phyloP scores from a whole-genome alignment of 2,888 invertebrate genomes.

The Drosophila recens region DNA sequence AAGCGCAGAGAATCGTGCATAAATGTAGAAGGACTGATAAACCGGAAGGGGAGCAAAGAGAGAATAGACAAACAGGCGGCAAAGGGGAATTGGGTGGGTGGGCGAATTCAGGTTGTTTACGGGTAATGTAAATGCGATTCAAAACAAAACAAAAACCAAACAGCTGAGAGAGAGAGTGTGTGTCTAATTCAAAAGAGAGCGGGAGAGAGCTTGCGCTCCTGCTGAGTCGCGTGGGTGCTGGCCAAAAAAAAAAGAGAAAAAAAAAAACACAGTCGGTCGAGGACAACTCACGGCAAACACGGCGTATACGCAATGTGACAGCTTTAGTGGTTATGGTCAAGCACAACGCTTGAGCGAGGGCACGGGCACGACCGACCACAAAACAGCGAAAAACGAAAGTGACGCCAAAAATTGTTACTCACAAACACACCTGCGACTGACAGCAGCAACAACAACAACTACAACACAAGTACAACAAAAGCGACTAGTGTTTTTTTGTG shows the following conservation, averaged over 20 bases:
- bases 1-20: conserved; percentile 47
- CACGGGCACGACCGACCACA: conserved; percentile 39
- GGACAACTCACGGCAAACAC: conserved; percentile 61
- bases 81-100: neutral
- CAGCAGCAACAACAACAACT: conserved; percentile 31
- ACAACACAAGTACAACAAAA: conserved; percentile 13
- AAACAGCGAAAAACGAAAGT: conserved; percentile 57
- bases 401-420: conserved; percentile 58
- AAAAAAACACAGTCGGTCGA: conserved; percentile 47
- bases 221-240: conserved; percentile 47
- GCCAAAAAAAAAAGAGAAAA: conserved; percentile 15
- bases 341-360: conserved; percentile 77
- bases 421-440: conserved; percentile 57
- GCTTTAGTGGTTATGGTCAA: conserved; percentile 82
- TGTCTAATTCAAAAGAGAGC: conserved; percentile 5
- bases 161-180: conserved; percentile 52
- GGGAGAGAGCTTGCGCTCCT: conserved; percentile 40
- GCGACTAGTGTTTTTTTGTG: conserved; percentile 8
- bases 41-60: neutral
- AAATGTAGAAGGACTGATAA: conserved; percentile 47
- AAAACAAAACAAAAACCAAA: conserved; percentile 72
- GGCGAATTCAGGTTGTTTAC: conserved; percentile 41
- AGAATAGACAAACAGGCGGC: conserved; percentile 31
- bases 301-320: conserved; percentile 82
- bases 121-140: conserved; percentile 54